Base-by-base conservation (phyloP, 2,113 vertebrate genomes). In the Aepyceros melampus region DNA sequence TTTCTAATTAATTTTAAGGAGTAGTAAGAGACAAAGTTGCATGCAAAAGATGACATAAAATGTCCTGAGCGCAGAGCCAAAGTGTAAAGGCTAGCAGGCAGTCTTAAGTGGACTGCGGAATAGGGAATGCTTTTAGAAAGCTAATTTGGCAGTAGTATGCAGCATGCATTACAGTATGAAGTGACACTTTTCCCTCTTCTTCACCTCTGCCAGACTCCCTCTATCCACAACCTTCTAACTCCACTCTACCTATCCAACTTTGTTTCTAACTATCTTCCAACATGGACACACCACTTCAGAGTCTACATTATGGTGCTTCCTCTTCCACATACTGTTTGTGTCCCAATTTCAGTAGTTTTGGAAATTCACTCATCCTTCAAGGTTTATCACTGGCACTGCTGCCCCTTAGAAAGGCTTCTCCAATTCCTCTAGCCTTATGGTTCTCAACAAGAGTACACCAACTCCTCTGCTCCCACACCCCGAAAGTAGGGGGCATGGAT, bases 1-100 rank as follows among this genome's bases (percentile, higher is more conserved):
- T 29, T 92, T 49, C 81, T 92, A 86, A 92, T 86, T 94, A 84
- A 96, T 93, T 95, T 93, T 95, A 95, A 96, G 55, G 47, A 71
- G 40, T 17, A 78, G 3, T 76, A 82, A 85, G 83, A 96, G 79
- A 96, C 74, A 91, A 93, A 96, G 19, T 74, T 85, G 56, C 62
- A 89, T 84, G 64, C 79, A 31, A 76, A 82, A 1, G 16, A 83
- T 29, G 31, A 82, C 51, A 96, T 94, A 95, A 89, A 89, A 85
- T 17, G 81, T 47, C 71, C 67, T 84, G 29, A 95, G 55, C 74
- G 90, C 21, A 31, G 45, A 89, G 56, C 47, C 83, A n/a, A 95
- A 53, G 84, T 55, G 15, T 67, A 64, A 84, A 97, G 81, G 71
- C 67, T 33, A 81, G 74, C 25, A 71, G 87, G 53, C 87, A 89